Percentiles rank a stretch among this genome's conserved stretches.
Conservation (phyloP, 2,888 invertebrate genomes). For the Autographa gamma region DNA sequence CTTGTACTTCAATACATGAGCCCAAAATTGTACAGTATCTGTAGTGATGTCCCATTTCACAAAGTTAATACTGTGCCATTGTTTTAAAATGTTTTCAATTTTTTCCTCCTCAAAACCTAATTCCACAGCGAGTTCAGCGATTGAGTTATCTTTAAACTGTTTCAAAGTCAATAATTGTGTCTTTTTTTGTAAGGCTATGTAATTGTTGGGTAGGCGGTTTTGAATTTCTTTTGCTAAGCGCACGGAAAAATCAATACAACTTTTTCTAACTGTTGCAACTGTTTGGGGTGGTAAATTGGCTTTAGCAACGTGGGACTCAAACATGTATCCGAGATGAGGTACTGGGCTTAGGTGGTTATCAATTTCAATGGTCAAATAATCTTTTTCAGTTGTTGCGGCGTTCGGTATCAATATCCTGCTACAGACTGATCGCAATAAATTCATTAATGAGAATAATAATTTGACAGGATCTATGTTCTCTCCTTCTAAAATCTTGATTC, state of each 20-base stretch:
- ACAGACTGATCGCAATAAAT: constrained; percentile 48
- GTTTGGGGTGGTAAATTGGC: constrained; percentile 12
- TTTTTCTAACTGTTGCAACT: no score
- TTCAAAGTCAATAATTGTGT: constrained; percentile 25
- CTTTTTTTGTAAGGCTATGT: constrained; percentile 34
- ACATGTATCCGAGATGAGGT: constrained; percentile 31
- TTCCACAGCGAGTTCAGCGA: constrained; percentile 35
- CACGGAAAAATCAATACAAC: constrained; percentile 13
- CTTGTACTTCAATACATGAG: constrained; percentile 48
- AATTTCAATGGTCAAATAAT: constrained; percentile 15
- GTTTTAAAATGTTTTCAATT: constrained; percentile 39
- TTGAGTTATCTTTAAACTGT: constrained; percentile 37
- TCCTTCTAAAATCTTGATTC: constrained; percentile 10
- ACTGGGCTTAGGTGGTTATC: constrained; percentile 35
- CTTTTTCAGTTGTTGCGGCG: background rate
- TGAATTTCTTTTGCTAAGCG: constrained; percentile 26
- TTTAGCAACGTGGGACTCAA: constrained; percentile 16
- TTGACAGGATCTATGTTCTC: constrained; percentile 15
- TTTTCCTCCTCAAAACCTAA: constrained; percentile 36
- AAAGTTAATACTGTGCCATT: constrained; percentile 52
- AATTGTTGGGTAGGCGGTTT: constrained; percentile 34
- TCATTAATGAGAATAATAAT: constrained; percentile 42
- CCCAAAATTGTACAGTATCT: constrained; percentile 56
- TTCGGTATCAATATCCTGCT: constrained; percentile 44
- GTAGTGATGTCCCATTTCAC: constrained; percentile 44